These are phyloP conservation scores for Todiramphus saurophagus DNA, from an alignment of 2,113 vertebrate species.

Conservation along the genomic window DNA sequence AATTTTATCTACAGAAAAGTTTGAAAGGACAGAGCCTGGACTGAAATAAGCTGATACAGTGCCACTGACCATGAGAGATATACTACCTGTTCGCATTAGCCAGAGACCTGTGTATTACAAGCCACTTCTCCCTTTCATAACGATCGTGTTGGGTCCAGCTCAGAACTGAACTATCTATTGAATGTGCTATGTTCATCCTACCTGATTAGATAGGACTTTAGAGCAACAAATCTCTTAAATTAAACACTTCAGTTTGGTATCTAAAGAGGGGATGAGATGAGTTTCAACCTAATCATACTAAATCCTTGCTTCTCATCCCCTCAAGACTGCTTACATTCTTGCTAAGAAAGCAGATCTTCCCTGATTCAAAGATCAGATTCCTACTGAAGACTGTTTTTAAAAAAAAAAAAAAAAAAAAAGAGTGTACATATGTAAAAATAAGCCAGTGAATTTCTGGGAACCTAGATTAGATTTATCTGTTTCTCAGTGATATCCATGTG, in stretches of 20 bases:
- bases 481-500: neutral
- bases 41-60: neutral
- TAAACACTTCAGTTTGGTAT: slow-evolving; percentile 2
- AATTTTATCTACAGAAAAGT: neutral
- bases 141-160: neutral
- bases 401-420: neutral
- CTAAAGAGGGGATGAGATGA: neutral
- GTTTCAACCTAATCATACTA: neutral
- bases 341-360: neutral
- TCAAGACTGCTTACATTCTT: neutral
- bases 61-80: neutral
- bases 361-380: neutral
- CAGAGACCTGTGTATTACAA: neutral
- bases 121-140: neutral
- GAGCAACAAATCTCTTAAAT: neutral
- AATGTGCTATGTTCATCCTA: neutral
- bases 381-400: neutral
- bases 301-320: neutral
- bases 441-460: neutral
- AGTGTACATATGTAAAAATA: neutral
- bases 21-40: neutral
- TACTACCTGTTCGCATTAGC: neutral
- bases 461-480: neutral
- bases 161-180: neutral
- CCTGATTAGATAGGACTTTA: neutral